Conservation (phyloP, 2,113 vertebrate genomes). For the Sula dactylatra region DNA sequence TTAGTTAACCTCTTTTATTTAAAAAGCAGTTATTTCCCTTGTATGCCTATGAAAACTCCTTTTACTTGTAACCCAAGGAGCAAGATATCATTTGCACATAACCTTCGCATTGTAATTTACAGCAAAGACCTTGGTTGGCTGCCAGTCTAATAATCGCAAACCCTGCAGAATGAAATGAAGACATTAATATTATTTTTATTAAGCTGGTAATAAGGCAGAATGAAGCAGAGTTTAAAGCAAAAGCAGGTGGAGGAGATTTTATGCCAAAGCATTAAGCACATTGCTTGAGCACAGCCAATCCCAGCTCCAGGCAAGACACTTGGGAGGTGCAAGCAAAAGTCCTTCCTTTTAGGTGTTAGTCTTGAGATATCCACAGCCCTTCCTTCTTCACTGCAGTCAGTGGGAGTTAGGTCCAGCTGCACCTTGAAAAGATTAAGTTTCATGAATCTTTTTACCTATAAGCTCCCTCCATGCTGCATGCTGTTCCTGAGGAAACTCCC, state of each 20-base stretch:
- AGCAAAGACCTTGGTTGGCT: background rate
- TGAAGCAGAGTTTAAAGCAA: constrained; percentile 16
- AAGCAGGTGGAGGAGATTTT: constrained; percentile 18
- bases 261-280: background rate
- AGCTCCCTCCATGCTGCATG: background rate
- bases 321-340: background rate
- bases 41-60: background rate
- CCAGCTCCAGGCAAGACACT: background rate
- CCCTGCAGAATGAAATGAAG: background rate
- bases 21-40: background rate
- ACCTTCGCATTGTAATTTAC: background rate
- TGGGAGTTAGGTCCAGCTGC: background rate
- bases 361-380: background rate
- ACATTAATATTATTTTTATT: constrained; percentile 34
- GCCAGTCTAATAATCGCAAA: constrained; percentile 26
- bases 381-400: background rate
- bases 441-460: background rate
- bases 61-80: background rate
- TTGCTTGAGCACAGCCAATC: background rate
- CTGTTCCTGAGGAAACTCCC: background rate
- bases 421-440: background rate
- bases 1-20: background rate
- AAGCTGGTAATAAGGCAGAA: constrained; percentile 36
- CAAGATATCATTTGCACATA: background rate
- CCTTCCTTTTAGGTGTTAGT: background rate